Base-by-base conservation (phyloP, 2,888 invertebrate genomes). In the Alitta virens region DNA sequence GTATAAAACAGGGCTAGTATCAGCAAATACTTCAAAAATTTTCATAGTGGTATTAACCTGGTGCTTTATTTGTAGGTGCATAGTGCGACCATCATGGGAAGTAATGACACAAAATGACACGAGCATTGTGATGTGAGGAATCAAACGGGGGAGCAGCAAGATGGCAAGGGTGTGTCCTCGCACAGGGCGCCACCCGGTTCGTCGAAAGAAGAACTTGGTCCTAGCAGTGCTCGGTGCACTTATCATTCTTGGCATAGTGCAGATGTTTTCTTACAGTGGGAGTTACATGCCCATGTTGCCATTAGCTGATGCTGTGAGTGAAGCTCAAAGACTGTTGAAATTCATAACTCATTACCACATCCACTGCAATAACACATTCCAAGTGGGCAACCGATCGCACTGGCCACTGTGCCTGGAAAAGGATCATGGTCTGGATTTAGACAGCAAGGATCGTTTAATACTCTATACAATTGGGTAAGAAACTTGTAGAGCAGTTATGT, bases 391-490 rank as follows among this genome's bases (percentile, higher is more conserved):
- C 65, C 60, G 64, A 16, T 72, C 76, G 7, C 67, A 69, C 43
- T 78, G 75, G 75, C 74, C 74, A 5, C 63, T 78, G 1, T 78
- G 78, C 62, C 56, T 68, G 5, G 78, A 78, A 51, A 64, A 67
- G 18, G 72, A 72, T 23, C 67, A 65, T 21, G 76, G 75, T 3
- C 63, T 75, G 42, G 74, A 72, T 63, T 51, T 73, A 1, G 74
- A 74, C 33, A 65, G 69, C 2, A 69, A 67, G 40, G 33, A 33
- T 33, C 61, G 63, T 42, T 71, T 73, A 55, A 56, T 75, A 27
- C 70, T 72, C 33, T 78, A 76, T 61, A 75, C 77, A 55, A 65
- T 78, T 27, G 77, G 78, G 78, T 77, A 66, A 69, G 73, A n/a
- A n/a, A n/a, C n/a, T n/a, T n/a, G n/a, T n/a, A n/a, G n/a, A n/a